Evolutionary conservation across 1,140 invertebrate genomes (phyloP).

Genomic region (Mactra quadrangularis): DNA sequence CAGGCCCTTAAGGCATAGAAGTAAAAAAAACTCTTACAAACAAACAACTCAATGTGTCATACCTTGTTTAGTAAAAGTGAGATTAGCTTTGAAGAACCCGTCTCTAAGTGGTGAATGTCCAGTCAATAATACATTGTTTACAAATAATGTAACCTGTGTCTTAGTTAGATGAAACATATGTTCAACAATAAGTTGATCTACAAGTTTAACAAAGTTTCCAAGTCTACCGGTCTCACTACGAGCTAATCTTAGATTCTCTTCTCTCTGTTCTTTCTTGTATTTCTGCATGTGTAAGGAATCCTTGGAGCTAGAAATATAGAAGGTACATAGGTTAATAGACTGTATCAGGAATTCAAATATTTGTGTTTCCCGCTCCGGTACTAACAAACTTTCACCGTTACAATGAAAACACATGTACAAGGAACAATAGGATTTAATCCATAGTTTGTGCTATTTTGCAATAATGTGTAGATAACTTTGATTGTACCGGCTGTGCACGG

Average conservation of each 20-base stretch:
- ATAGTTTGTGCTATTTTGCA: no score
- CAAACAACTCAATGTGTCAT: no score
- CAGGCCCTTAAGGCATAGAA: no score
- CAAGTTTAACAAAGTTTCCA: constrained; percentile 81
- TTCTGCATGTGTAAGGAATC: constrained; percentile 81
- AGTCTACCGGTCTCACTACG: constrained; percentile 78
- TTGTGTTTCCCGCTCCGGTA: no score
- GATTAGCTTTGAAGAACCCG: constrained; percentile 77
- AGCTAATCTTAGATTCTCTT: constrained; percentile 77
- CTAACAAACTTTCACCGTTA: no score
- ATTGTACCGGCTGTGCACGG: no score
- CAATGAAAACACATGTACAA: no score
- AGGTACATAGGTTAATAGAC: no score
- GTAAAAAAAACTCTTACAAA: no score
- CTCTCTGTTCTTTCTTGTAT: constrained; percentile 79
- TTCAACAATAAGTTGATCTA: constrained; percentile 81
- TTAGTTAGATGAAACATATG: constrained; percentile 80
- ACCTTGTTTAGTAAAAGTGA: constrained; percentile 80
- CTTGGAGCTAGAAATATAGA: constrained; percentile 77
- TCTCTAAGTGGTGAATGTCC: constrained; percentile 68
- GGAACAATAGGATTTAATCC: no score
- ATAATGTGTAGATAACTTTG: no score
- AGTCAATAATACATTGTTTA: constrained; percentile 70
- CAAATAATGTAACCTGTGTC: constrained; percentile 76
- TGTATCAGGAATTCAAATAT: no score